Percentiles rank a stretch among this genome's conserved stretches.
These are phyloP conservation scores for Amblyjoppa proteus DNA, from an alignment of 2,888 invertebrate genomes.

Conservation along the genomic window DNA sequence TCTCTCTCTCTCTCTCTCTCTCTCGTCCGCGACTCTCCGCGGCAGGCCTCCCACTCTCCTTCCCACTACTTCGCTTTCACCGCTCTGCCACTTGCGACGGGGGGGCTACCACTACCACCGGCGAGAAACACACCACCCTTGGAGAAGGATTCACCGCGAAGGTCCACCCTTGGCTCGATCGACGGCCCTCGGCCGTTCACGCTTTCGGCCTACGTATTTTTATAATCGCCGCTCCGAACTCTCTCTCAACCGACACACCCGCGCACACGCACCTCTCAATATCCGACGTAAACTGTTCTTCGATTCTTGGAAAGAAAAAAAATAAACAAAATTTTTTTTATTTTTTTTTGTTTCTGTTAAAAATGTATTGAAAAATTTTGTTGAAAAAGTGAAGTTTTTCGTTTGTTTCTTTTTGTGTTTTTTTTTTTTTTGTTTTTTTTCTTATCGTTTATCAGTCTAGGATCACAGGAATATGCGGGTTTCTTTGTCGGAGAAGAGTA, in stretches of 20 bases:
- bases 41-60: conserved; percentile 3
- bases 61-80: conserved; percentile 17
- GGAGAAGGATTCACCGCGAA: conserved; percentile 32
- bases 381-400: conserved; percentile 5
- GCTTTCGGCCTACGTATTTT: conserved; percentile 10
- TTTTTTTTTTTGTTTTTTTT: background rate
- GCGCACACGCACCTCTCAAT: conserved; percentile 42
- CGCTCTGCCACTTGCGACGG: background rate
- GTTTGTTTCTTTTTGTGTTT: conserved; percentile 7
- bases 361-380: background rate
- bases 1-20: conserved; percentile 10
- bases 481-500: background rate
- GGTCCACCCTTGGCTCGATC: conserved; percentile 47
- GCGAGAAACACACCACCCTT: conserved; percentile 24
- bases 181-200: conserved; percentile 18
- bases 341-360: conserved; percentile 3
- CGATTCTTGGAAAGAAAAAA: no score
- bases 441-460: conserved; percentile 14
- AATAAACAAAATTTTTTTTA: background rate
- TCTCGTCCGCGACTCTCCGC: conserved; percentile 14
- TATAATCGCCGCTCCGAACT: conserved; percentile 27
- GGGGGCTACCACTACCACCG: conserved; percentile 10
- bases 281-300: background rate
- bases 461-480: conserved; percentile 40
- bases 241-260: conserved; percentile 14